Evolutionary conservation across 2,888 invertebrate species (phyloP), one percentile per base, ranked within the genome.

Genomic region (Agrilus cyanescens): DNA sequence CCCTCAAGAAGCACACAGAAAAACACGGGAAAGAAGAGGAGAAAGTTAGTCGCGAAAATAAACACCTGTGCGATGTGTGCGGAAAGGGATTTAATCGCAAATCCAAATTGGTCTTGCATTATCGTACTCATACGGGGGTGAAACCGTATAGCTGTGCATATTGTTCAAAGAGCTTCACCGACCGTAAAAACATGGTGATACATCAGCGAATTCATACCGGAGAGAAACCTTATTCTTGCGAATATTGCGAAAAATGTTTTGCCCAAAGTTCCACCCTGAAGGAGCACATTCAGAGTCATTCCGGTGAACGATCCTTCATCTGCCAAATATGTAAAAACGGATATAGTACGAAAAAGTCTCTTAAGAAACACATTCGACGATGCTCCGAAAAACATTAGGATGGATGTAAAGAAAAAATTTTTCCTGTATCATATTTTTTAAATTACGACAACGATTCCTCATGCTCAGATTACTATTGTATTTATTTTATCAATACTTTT

Each of bases 281-380:
- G 16, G 58, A 57, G 6, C 60, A 60, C 33, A 37, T 54, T 25
- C 40, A 58, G 7, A 54, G 49, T 3, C 60, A 60, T 41, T 58
- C 59, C 2, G 60, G 60, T 12, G 60, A 59, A 38, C 46, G 53
- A 12, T 61, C 60, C 0, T 62, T 59, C 37, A 64, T 74, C 2
- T 78, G 78, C 46, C 66, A 69, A 8, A 64, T 68, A 10, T 78
- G 77, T 38, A 70, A 66, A 1, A 70, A 70, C 38, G 71, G 74
- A 0, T 78, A 76, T 43, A 72, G 74, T 1, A 75, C 76, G 40
- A 66, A 68, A n/a, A 69, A 73, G 0, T 72, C 73, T 30, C 58
- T 74, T 38, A 75, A 74, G 43, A 57, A 70, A 20, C 77, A 76
- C 7, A 20, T 20, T n/a, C n/a, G n/a, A n/a, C n/a, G n/a, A n/a